Percentiles rank a stretch among this genome's conserved stretches.
Conservation (phyloP, 2,888 invertebrate species). For the Bugulina stolonifera region DNA sequence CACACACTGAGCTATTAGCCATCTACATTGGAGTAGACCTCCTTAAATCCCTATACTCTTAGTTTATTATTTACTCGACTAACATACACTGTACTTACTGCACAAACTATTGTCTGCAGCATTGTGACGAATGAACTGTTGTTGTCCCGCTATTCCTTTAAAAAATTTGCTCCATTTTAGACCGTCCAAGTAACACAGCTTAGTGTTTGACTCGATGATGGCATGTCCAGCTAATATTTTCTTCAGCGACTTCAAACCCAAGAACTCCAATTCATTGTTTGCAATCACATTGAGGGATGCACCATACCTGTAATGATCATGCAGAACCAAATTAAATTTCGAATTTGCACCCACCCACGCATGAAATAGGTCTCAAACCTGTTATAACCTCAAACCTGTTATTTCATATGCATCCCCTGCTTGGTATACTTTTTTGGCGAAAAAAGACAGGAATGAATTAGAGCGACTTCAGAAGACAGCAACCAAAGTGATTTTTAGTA, state of each 20-base stretch:
- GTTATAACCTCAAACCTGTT: too few relatives aligned
- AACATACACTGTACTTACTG: too few relatives aligned
- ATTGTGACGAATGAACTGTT: neutral
- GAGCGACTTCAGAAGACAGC: neutral
- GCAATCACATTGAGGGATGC: constrained; percentile 30
- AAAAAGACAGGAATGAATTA: too few relatives aligned
- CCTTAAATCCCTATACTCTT: too few relatives aligned
- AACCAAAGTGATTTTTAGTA: neutral
- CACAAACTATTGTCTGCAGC: neutral
- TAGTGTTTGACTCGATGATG: constrained; percentile 77
- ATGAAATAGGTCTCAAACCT: too few relatives aligned
- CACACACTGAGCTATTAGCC: too few relatives aligned
- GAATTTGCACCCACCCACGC: too few relatives aligned
- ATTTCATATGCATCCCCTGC: too few relatives aligned
- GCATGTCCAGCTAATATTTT: constrained; percentile 80
- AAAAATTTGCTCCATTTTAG: constrained; percentile 35
- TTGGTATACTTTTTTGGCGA: too few relatives aligned
- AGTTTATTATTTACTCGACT: too few relatives aligned
- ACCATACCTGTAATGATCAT: constrained; percentile 24
- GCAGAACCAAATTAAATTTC: too few relatives aligned
- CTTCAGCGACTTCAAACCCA: constrained; percentile 76
- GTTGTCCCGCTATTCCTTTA: neutral
- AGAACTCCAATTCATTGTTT: constrained; percentile 60
- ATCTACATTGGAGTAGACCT: too few relatives aligned
- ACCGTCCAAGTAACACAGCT: constrained; percentile 73